Base-by-base conservation (phyloP, 2,113 vertebrate species). In the Cavia aperea region DNA sequence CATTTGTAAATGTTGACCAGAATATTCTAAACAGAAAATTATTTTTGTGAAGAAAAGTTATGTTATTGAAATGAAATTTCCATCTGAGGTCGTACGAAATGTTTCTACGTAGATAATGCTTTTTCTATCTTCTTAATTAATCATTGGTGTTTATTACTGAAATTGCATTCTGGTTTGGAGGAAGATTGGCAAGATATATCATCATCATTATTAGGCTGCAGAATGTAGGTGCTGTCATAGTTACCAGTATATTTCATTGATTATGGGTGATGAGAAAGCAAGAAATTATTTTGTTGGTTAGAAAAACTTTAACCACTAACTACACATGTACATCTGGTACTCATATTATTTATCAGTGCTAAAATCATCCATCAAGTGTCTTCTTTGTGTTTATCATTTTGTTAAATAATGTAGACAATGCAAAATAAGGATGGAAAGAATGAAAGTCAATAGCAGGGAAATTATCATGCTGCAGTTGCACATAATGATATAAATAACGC, bases 11-110 rank as follows among this genome's bases (percentile, higher is more conserved):
- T 88, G 68, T 88, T 94, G 65, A 81, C 51, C 46, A 81, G 56
- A 91, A 65, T 86, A 70, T 92, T 96, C 54, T 54, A 95, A 79
- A 79, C 70, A 77, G 33, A 89, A 66, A 85, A 72, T 54, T 73
- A 84, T 43, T 94, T 92, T 26, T n/a, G n/a, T 91, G 58, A 95
- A 94, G 72, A 86, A 81, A 88, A 7, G 12, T 58, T 46, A n/a
- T 19, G 63, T 70, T 56, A 68, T 78, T 86, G 88, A 93, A 19
- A 62, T 11, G 89, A n/a, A 88, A 72, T 33, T 94, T 92, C 62
- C 79, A 31, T 83, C 16, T 66, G 36, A 79, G 81, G 7, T 92
- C 81, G 83, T 84, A 65, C 62, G 56, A 11, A 92, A 3, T 49
- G 63, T 90, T 95, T 88, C 60, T 56, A 49, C 83, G 26, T 39